Conservation (phyloP, 1,140 invertebrate genomes). For the Zaprionus ghesquierei region DNA sequence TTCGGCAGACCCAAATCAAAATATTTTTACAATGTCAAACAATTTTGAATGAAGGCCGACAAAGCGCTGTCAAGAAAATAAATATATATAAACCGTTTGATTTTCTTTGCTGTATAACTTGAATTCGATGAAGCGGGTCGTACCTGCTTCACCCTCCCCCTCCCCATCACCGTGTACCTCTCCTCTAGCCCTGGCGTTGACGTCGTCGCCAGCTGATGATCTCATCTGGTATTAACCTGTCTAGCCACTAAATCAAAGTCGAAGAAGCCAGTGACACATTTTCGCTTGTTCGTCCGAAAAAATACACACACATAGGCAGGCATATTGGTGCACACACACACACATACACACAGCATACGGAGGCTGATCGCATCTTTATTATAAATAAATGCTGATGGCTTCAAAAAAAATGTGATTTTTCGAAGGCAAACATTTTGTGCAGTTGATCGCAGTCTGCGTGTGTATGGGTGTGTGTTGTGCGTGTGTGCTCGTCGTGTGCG, state of each 20-base stretch:
- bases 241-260: constrained; percentile 80
- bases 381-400: constrained; percentile 76
- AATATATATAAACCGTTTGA: constrained; percentile 51
- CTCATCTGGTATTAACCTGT: constrained; percentile 79
- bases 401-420: constrained; percentile 57
- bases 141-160: not conserved
- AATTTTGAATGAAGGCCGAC: constrained; percentile 54
- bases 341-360: constrained; percentile 13
- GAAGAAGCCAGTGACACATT: constrained; percentile 77
- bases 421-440: constrained; percentile 58
- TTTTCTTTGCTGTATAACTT: constrained; percentile 24
- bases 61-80: constrained; percentile 22
- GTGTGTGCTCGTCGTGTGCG: not conserved
- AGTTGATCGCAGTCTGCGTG: constrained; percentile 6
- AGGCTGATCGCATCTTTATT: constrained; percentile 74
- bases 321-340: constrained; percentile 9
- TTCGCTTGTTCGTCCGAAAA: constrained; percentile 46
- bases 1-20: constrained; percentile 50
- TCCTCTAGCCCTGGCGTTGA: constrained; percentile 12
- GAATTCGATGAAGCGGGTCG: constrained; percentile 8
- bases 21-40: constrained; percentile 70
- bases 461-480: not conserved
- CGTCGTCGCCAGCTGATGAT: constrained; percentile 55
- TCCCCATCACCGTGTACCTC: too few species aligned
- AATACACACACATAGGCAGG: constrained; percentile 1